These are phyloP conservation scores for Rotaria sp. DNA, from an alignment of 2,888 invertebrate genomes.

Conservation along the genomic window DNA sequence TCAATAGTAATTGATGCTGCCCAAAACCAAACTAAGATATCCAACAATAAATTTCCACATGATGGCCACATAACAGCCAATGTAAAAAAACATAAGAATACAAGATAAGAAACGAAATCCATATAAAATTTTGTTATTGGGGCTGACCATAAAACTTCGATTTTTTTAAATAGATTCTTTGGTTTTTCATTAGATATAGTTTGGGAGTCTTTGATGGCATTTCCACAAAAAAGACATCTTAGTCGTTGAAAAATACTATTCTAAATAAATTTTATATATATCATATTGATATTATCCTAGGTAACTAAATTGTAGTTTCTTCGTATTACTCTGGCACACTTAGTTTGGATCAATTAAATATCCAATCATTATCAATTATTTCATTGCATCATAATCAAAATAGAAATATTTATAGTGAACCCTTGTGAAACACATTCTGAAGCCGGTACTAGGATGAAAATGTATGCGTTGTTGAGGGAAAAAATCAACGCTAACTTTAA, in stretches of 20 bases:
- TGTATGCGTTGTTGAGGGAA: too few species aligned
- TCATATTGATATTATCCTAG: too few species aligned
- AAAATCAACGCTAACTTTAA: too few species aligned
- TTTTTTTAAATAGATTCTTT: conserved; percentile 38
- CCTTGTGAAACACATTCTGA: too few species aligned
- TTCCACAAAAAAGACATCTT: too few species aligned
- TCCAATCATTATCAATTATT: too few species aligned
- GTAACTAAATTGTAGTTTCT: too few species aligned
- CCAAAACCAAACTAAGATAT: conserved; percentile 47
- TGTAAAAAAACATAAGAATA: conserved; percentile 35
- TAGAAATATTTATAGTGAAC: too few species aligned
- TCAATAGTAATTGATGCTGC: conserved; percentile 39
- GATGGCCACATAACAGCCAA: conserved; percentile 48
- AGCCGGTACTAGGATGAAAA: too few species aligned
- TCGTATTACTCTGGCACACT: too few species aligned
- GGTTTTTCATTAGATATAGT: conserved; percentile 15
- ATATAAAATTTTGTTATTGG: conserved; percentile 57
- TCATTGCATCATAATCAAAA: too few species aligned
- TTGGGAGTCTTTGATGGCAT: neutral
- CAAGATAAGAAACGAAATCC: conserved; percentile 45
- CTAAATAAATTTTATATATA: neutral
- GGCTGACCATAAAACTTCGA: conserved; percentile 53
- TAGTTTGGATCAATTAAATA: too few species aligned
- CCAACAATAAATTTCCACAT: conserved; percentile 54
- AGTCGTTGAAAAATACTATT: neutral